Evolutionary conservation across 1,140 invertebrate species (phyloP), one percentile per base, ranked within the genome.

Genomic region (Zophobas morio): DNA sequence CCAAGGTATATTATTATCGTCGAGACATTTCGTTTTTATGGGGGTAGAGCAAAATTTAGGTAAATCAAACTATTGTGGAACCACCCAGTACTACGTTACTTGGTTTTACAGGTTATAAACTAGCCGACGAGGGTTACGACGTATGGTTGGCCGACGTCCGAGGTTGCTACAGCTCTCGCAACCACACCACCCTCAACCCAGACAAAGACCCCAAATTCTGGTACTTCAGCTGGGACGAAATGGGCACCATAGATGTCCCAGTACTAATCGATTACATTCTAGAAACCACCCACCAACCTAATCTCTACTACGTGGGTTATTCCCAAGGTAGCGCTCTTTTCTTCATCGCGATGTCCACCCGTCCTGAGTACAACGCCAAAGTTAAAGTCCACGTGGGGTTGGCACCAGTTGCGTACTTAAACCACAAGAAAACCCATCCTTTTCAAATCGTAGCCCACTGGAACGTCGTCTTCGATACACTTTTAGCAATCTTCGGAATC

Each of bases 71-170:
- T 20, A 20, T 0, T 20, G 20, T 20, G 20, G 20, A 20, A 20
- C 20, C 20, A 20, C 20, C 20, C 20, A 20, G 20, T 20, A 20
- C 20, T 20, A 20, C 20, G 20, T 20, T 20, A 20, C 20, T 20
- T 20, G 20, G 20, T 20, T 20, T 0, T 0, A 20, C 20, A 20
- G 20, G 20, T 20, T 20, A 20, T 20, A 20, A 0, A 20, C 0
- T 20, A 20, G 90, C 91, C 1, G 91, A 93, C 85, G 85, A 85
- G 73, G 93, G 93, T 40, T 95, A 90, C 78, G 94, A 95, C 20
- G 20, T 20, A 0, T 20, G 20, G 20, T 0, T 20, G 0, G 20
- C 20, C 20, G 20, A 20, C 20, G 85, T 86, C 3, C 86, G 93
- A 53, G 92, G 92, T 0, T 93, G 89, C 75, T 85, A 83, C 33